Base-by-base conservation (phyloP, 1,140 invertebrate genomes). In the Gonatopus flavifemur region DNA sequence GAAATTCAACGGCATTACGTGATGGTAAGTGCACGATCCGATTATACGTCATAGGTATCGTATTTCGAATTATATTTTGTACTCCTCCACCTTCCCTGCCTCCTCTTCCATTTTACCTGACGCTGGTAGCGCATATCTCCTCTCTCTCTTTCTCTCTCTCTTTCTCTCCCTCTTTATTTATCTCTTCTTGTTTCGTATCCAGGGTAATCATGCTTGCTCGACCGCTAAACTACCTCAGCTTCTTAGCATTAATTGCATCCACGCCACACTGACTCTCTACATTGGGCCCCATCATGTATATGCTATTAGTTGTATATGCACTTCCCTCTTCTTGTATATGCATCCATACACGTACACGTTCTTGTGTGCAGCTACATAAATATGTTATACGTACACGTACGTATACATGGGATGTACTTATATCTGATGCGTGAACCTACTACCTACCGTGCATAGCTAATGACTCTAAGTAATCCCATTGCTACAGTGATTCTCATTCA, bases 1-100 rank as follows among this genome's bases (percentile, higher is more conserved):
- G 95, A 98, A 85, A 96, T 98, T 85, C 95, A 98, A 80, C 86
- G 96, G 78, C 94, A 98, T 84, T 98, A 98, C 83, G 94, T 98
- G 57, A 98, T 98, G 95, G 94, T 97, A 85, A 91, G 87, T 80
- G 57, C 57, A n/a, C n/a, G n/a, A n/a, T n/a, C n/a, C n/a, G n/a
- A n/a, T n/a, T n/a, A n/a, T n/a, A n/a, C n/a, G n/a, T n/a, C n/a
- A n/a, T n/a, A n/a, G n/a, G n/a, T n/a, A n/a, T n/a, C n/a, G n/a
- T n/a, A n/a, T n/a, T n/a, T 55, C 55, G 60, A 67, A 58, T 69
- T 46, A 60, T 64, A 57, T 64, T 60, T 47, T 42, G 57, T 52
- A n/a, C n/a, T n/a, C n/a, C n/a, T n/a, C n/a, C n/a, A n/a, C n/a
- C n/a, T n/a, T 44, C 25, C 40, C 4, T 12, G 22, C 41, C 30